phyloP scores from a whole-genome alignment of 2,797 vertebrate genomes.

The Clarias pachynema region DNA sequence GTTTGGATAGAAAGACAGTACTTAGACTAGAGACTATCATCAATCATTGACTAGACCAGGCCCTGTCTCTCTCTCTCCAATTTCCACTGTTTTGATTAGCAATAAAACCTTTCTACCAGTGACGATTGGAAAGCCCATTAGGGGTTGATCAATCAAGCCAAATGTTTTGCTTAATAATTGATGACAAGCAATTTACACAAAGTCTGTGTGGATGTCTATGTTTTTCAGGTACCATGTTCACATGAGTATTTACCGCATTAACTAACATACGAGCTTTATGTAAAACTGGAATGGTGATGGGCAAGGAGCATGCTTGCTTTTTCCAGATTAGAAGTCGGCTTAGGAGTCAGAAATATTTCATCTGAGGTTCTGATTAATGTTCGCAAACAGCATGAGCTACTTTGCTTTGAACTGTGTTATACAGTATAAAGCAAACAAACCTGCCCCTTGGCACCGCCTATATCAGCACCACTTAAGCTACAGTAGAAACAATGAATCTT shows the following conservation, averaged over 20 bases:
- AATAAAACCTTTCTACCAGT: slow-evolving; percentile 49
- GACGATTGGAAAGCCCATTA: slow-evolving; percentile 60
- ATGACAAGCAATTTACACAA: slow-evolving; percentile 58
- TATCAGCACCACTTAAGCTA: slow-evolving; percentile 33
- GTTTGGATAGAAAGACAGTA: not conserved
- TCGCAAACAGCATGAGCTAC: slow-evolving; percentile 16
- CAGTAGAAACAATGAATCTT: slow-evolving; percentile 39
- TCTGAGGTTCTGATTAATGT: slow-evolving; percentile 19
- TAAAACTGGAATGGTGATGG: not conserved
- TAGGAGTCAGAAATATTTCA: not conserved
- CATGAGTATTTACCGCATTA: slow-evolving; percentile 38
- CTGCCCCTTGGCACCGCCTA: slow-evolving; percentile 25
- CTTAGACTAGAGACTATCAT: slow-evolving; percentile 2
- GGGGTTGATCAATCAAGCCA: slow-evolving; percentile 57
- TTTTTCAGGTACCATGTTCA: slow-evolving; percentile 45
- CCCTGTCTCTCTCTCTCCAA: not conserved
- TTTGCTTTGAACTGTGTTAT: slow-evolving; percentile 32
- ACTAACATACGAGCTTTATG: slow-evolving; percentile 13
- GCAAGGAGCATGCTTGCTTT: not conserved
- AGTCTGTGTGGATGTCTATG: slow-evolving; percentile 35
- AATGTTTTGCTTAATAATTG: slow-evolving; percentile 61
- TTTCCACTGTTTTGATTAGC: slow-evolving; percentile 50
- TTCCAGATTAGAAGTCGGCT: not conserved
- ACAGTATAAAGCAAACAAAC: slow-evolving; percentile 30
- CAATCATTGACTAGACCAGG: slow-evolving; percentile 19